phyloP scores from a whole-genome alignment of 2,888 invertebrate genomes.

The Troides helena region DNA sequence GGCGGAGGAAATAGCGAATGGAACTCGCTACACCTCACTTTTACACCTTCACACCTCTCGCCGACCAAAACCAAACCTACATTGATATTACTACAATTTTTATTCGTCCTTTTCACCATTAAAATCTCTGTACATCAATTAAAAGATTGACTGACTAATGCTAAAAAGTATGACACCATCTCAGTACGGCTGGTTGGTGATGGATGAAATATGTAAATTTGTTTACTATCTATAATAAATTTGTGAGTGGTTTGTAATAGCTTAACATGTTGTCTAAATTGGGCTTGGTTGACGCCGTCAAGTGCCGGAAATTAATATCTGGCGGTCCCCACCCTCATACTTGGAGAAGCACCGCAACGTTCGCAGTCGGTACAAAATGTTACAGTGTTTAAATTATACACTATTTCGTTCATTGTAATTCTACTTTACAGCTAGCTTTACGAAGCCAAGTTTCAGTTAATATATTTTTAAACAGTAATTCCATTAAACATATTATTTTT shows the following conservation, averaged over 20 bases:
- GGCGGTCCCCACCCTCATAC: slow-evolving; percentile 46
- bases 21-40: slow-evolving; percentile 38
- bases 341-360: neutral
- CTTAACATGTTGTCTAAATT: slow-evolving; percentile 40
- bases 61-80: too few relatives aligned
- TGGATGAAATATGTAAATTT: too few relatives aligned
- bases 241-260: slow-evolving; percentile 1
- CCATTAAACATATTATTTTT: neutral
- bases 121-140: too few relatives aligned
- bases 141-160: too few relatives aligned
- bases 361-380: slow-evolving; percentile 29
- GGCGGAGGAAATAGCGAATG: slow-evolving; percentile 54
- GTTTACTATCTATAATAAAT: neutral
- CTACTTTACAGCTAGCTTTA: neutral
- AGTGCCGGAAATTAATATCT: slow-evolving; percentile 72
- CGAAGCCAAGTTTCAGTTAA: neutral
- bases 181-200: too few relatives aligned
- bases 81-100: too few relatives aligned
- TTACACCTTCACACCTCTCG: neutral
- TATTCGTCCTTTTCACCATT: too few relatives aligned
- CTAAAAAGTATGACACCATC: too few relatives aligned
- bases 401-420: neutral
- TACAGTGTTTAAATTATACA: neutral
- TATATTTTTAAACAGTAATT: neutral
- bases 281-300: slow-evolving; percentile 47